These are phyloP conservation scores for Grapholita molesta DNA, from an alignment of 1,140 invertebrate genomes.

Conservation along the genomic window DNA sequence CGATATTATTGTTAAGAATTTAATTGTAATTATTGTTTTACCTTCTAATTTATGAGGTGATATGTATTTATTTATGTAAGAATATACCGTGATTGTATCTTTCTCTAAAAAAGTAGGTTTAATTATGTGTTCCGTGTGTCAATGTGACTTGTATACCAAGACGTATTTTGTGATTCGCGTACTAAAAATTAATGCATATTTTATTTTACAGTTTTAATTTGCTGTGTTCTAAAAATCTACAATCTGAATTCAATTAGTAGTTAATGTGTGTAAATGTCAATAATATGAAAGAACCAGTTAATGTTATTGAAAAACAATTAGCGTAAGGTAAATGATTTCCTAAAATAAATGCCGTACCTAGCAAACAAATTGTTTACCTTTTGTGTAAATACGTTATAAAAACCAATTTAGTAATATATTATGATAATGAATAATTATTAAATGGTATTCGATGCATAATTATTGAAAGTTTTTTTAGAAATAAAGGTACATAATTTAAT, in stretches of 20 bases:
- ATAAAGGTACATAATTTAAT: conserved; percentile 50
- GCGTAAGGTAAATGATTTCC: background rate
- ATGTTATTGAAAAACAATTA: conserved; percentile 7
- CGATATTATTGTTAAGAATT: background rate
- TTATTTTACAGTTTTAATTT: background rate
- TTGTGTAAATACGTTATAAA: conserved; percentile 7
- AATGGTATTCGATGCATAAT: conserved; percentile 41
- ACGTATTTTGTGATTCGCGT: conserved; percentile 29
- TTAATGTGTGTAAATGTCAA: conserved; percentile 12
- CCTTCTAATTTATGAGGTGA: conserved; percentile 16
- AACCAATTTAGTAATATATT: conserved; percentile 29
- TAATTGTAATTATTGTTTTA: conserved; percentile 14
- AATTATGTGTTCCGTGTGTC: conserved; percentile 23
- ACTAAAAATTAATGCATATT: background rate
- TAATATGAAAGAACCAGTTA: conserved; percentile 5
- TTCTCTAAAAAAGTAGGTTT: background rate
- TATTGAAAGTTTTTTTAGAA: conserved; percentile 39
- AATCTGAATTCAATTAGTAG: too few species aligned
- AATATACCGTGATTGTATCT: background rate
- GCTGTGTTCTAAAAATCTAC: background rate
- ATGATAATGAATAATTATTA: conserved; percentile 27
- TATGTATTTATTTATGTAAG: conserved; percentile 22
- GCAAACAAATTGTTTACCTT: conserved; percentile 4
- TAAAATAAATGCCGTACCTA: background rate
- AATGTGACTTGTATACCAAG: conserved; percentile 22